Percentiles rank a stretch among this genome's conserved stretches.
Conservation (phyloP, 2,888 invertebrate species). For the Andricus curvator region DNA sequence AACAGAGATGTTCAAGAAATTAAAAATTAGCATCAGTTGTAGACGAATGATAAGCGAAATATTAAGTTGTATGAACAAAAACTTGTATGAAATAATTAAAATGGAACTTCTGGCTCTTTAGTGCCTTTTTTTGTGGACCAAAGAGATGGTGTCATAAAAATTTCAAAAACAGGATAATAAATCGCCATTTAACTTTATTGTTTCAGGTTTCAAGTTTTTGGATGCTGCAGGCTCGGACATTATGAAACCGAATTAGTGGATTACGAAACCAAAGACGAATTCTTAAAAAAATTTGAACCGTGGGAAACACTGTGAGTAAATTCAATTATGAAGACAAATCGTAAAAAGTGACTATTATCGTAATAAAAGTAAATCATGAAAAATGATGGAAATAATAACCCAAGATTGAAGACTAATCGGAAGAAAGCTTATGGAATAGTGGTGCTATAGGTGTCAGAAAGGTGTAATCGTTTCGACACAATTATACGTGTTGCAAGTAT, state of each 20-base stretch:
- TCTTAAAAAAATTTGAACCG: constrained; percentile 6
- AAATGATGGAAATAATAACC: constrained; percentile 10
- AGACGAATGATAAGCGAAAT: constrained; percentile 23
- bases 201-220: constrained; percentile 29
- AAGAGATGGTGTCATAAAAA: constrained; percentile 24
- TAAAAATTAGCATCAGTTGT: constrained; percentile 25
- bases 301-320: constrained; percentile 17
- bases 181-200: constrained; percentile 33
- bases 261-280: constrained; percentile 10
- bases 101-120: background rate
- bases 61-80: constrained; percentile 22
- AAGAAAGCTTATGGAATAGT: background rate
- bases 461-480: background rate
- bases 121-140: background rate
- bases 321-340: background rate
- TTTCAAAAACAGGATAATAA: constrained; percentile 34
- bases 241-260: constrained; percentile 14
- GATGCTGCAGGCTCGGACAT: background rate
- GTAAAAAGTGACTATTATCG: background rate
- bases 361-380: background rate
- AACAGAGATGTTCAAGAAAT: constrained; percentile 20
- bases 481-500: background rate
- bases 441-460: background rate
- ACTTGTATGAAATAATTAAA: constrained; percentile 13
- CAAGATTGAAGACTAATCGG: background rate